phyloP scores from a whole-genome alignment of 1,140 invertebrate species.

The Drosophila fuyamai region DNA sequence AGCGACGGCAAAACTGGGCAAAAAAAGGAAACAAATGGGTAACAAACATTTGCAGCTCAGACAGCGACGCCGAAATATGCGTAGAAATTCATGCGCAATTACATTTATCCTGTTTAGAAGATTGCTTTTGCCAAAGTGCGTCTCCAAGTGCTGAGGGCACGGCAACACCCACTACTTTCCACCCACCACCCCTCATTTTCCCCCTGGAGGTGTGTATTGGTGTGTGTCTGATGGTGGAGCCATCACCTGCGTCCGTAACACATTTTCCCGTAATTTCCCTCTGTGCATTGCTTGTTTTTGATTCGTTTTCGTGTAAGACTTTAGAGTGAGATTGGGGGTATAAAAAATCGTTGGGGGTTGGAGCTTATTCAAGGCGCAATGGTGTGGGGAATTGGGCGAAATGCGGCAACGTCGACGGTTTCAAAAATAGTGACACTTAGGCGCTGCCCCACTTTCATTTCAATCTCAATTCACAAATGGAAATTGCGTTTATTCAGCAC shows the following conservation, averaged over 20 bases:
- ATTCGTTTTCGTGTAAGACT: conserved; percentile 75
- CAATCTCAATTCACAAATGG: conserved; percentile 59
- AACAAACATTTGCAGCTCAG: conserved; percentile 67
- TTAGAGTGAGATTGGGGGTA: conserved; percentile 25
- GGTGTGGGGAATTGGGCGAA: conserved; percentile 1
- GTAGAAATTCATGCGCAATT: conserved; percentile 85
- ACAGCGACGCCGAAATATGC: conserved; percentile 72
- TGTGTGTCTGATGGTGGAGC: conserved; percentile 10
- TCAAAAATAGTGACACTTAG: conserved; percentile 75
- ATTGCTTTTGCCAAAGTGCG: conserved; percentile 82
- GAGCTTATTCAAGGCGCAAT: neutral
- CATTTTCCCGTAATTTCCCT: conserved; percentile 72
- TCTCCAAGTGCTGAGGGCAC: conserved; percentile 69
- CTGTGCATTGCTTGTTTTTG: conserved; percentile 75
- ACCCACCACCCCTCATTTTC: conserved; percentile 12
- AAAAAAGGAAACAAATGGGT: conserved; percentile 25
- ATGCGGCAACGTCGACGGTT: conserved; percentile 18
- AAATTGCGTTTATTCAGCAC: conserved; percentile 33
- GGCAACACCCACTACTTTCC: conserved; percentile 35
- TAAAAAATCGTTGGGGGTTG: conserved; percentile 9
- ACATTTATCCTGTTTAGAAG: conserved; percentile 85
- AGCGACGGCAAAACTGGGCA: conserved; percentile 43
- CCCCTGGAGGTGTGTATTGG: neutral
- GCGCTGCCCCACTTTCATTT: conserved; percentile 72
- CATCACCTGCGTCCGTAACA: conserved; percentile 56